Base-by-base conservation (phyloP, 2,113 vertebrate genomes). In the Arenaria interpres region DNA sequence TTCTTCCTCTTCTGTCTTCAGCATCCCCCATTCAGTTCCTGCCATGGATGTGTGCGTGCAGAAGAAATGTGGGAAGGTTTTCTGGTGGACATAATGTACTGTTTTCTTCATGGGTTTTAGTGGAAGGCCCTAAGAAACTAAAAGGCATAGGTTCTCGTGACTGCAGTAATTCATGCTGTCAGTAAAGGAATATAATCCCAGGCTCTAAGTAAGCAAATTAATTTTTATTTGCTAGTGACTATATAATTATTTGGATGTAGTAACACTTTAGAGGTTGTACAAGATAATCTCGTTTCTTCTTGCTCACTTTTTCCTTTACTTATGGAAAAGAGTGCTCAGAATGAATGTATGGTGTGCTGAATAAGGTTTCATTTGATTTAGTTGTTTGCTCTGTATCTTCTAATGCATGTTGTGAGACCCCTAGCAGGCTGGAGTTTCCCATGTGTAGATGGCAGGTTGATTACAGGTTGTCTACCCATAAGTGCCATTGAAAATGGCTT, bases 191-290 rank as follows among this genome's bases (percentile, higher is more conserved):
- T n/a, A 39, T 71, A 89, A 91, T 2, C 57, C 16, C 10, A 68
- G 32, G 35, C 39, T 88, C 33, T 90, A 46, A 91, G 53, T 59
- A 86, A 91, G 54, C n/a, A 93, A 79, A 93, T 90, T 56, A 68
- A 14, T 51, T 82, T 91, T 91, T 93, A 85, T 66, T 19, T 83
- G 41, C 16, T 72, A 50, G 57, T 82, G 80, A 71, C 71, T 84
- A 15, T 95, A 30, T 96, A 68, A 77, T 96, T 92, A 95, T 53
- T 88, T 64, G 59, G 39, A n/a, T 56, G 88, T 90, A 89, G 16
- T 81, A 78, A 60, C 7, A 2, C 35, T 89, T 87, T 85, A 39
- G 23, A 67, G 46, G 64, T 90, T 84, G 11, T 23, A 32, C 10
- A 67, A 89, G 51, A 45, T 50, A 88, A n/a, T 41, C 14, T 45